Evolutionary conservation across 2,888 invertebrate genomes (phyloP).

Genomic region (Saturnia japonica): DNA sequence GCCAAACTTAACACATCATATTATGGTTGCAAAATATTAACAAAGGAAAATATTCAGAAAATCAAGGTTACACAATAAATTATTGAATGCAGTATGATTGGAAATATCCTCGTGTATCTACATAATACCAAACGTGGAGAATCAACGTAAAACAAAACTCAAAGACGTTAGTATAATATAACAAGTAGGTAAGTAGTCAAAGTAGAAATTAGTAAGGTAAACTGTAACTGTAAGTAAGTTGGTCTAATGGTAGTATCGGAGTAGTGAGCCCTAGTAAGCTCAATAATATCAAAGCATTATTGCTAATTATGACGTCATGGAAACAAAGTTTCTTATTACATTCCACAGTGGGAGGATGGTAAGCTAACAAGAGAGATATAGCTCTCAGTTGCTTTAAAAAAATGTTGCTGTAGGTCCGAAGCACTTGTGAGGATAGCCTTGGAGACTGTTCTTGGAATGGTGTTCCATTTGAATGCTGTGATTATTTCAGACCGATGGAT

Average conservation of each 20-base stretch:
- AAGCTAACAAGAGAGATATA: not conserved
- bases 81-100: not conserved
- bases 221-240: not conserved
- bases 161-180: not conserved
- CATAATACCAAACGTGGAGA: not conserved
- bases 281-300: not conserved
- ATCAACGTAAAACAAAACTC: not conserved
- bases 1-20: not conserved
- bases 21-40: not conserved
- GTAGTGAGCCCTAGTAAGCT: no score
- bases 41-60: not conserved
- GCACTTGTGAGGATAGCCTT: slow-evolving; percentile 81
- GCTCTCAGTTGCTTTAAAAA: no score
- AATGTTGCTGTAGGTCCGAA: slow-evolving; percentile 70
- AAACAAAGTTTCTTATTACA: not conserved
- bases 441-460: slow-evolving; percentile 84
- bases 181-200: not conserved
- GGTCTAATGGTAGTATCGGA: not conserved
- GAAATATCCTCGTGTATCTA: not conserved
- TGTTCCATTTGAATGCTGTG: slow-evolving; percentile 83
- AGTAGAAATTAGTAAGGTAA: not conserved
- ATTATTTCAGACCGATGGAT: slow-evolving; percentile 83
- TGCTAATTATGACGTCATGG: no score
- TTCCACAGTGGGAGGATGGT: not conserved
- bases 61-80: not conserved